These are phyloP conservation scores for Vimba vimba DNA, from an alignment of 2,113 vertebrate genomes.

Conservation along the genomic window DNA sequence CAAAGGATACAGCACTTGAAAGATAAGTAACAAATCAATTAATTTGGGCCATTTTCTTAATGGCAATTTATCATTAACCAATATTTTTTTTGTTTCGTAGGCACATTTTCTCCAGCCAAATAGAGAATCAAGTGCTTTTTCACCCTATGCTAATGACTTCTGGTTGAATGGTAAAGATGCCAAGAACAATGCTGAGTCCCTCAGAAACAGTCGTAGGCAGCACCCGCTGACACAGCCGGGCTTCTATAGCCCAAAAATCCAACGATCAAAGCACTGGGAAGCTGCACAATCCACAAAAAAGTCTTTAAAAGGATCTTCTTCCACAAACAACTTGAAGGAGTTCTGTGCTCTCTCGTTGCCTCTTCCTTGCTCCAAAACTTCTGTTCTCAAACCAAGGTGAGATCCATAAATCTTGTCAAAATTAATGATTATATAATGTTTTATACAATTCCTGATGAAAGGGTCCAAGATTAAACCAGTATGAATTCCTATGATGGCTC, in stretches of 20 bases:
- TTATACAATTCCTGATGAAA: no score
- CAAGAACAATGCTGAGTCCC: conserved; percentile 30
- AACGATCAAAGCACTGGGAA: conserved; percentile 40
- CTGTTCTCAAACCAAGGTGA: conserved; percentile 45
- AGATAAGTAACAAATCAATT: background rate
- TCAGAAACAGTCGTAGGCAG: conserved; percentile 15
- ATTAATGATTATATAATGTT: no score
- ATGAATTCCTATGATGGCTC: background rate
- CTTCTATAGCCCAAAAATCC: conserved; percentile 52
- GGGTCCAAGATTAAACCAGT: background rate
- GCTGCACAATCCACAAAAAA: conserved; percentile 24
- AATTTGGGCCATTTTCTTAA: background rate
- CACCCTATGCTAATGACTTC: conserved; percentile 39
- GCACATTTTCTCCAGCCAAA: conserved; percentile 50
- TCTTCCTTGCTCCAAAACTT: conserved; percentile 18
- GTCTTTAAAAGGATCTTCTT: conserved; percentile 13
- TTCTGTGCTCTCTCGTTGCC: conserved; percentile 34
- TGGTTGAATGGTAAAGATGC: conserved; percentile 33
- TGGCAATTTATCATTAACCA: background rate
- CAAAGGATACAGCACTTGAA: background rate
- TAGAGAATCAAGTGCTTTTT: conserved; percentile 44
- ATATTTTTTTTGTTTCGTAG: conserved; percentile 24
- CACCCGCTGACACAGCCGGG: conserved; percentile 48
- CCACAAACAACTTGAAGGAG: conserved; percentile 26
- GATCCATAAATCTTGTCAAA: background rate